phyloP scores from a whole-genome alignment of 2,113 vertebrate species.

The Nerophis ophidion region DNA sequence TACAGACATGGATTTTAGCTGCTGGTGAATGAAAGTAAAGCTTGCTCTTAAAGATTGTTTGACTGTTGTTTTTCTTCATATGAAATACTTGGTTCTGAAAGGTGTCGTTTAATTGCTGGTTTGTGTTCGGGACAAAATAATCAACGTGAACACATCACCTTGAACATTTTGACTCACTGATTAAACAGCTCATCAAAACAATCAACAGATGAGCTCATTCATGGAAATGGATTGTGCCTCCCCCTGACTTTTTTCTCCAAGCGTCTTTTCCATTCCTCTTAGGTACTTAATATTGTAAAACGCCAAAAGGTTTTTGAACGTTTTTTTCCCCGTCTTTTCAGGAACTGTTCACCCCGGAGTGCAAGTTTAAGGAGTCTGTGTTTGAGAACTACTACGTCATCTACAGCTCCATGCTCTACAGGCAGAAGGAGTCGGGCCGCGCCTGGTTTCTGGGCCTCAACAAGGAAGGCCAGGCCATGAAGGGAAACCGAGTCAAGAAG shows the following conservation, averaged over 20 bases:
- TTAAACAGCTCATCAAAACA: slow-evolving; percentile 1
- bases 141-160: neutral
- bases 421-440: slow-evolving; percentile 96
- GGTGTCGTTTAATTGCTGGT: neutral
- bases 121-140: neutral
- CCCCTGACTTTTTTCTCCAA: neutral
- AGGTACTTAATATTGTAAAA: neutral
- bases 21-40: neutral
- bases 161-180: neutral
- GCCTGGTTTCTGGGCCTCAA: slow-evolving; percentile 98
- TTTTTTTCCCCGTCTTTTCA: slow-evolving; percentile 45
- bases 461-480: slow-evolving; percentile 96
- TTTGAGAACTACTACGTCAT: slow-evolving; percentile 99
- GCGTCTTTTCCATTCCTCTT: neutral
- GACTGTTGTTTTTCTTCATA: neutral
- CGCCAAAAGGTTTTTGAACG: neutral
- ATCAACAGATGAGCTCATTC: neutral
- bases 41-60: neutral
- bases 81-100: neutral
- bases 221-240: neutral
- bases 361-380: slow-evolving; percentile 99
- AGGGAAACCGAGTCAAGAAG: slow-evolving; percentile 98
- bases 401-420: slow-evolving; percentile 98
- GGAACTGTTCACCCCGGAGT: slow-evolving; percentile 98
- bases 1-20: too few relatives aligned